Base-by-base conservation (phyloP, 2,888 invertebrate species). In the Noctua comes region DNA sequence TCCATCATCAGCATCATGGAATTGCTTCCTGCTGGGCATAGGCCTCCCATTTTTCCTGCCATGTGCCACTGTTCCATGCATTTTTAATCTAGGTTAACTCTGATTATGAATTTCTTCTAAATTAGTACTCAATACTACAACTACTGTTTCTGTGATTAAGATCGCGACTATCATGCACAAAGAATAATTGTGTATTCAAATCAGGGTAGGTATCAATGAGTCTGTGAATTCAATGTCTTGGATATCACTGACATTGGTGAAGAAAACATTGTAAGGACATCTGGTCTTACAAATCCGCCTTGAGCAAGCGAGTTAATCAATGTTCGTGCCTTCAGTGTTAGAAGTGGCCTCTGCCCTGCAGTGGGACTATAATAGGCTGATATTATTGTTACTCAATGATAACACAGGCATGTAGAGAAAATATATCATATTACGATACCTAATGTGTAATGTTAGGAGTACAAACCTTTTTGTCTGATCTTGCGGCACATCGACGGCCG, bases 401-500 rank as follows among this genome's bases (percentile, higher is more conserved):
- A 48, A 48, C 24, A 69, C 36, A 54, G 13, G 18, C 27, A 65
- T 36, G 36, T 40, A 16, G 1, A 65, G 16, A 7, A 13, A 13
- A 40, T 65, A 40, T n/a, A 18, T 66, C 24, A 65, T n/a, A 62
- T 21, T 31, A 64, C 4, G 10, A 10, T 64, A 64, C 21, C 31
- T 13, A 59, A 11, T 59, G 11, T n/a, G 13, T 62, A 11, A 16
- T 10, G 11, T 48, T 73, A 68, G 1, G 0, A 51, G 7, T 64
- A 80, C 88, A 31, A 69, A 88, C 98, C 98, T 98, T 99, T 99
- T 93, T 99, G 99, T 79, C 99, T 97, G 78, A 98, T 98, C 97
- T 99, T 99, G 68, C 99, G 97, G 93, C 99, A 99, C 98, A 99
- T 98, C 21, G 98, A 98, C 0, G 99, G 97, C 66, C 97, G 97